Percentiles rank a stretch among this genome's conserved stretches.
phyloP scores from a whole-genome alignment of 2,888 invertebrate genomes.

The Acronicta alni region DNA sequence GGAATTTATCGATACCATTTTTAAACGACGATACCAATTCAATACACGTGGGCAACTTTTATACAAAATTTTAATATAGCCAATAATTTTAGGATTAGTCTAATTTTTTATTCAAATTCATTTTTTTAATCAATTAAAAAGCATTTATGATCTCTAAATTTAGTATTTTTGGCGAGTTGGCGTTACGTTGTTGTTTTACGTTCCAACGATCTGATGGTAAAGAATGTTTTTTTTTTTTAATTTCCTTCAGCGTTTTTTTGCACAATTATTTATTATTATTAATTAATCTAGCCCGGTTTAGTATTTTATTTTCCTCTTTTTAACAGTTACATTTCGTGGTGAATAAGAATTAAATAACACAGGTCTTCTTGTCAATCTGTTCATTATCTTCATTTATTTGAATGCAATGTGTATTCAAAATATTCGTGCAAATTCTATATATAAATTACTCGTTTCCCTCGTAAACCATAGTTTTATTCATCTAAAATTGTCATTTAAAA shows the following conservation, averaged over 20 bases:
- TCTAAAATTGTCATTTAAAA: no score
- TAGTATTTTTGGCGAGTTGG: slow-evolving; percentile 69
- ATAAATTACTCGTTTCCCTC: no score
- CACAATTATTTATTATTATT: slow-evolving; percentile 59
- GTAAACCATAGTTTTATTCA: no score
- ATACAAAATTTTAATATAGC: slow-evolving; percentile 33
- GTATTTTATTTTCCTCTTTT: slow-evolving; percentile 45
- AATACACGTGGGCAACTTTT: slow-evolving; percentile 12
- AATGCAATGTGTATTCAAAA: no score
- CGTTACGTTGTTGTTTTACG: slow-evolving; percentile 57
- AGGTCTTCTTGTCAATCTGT: no score
- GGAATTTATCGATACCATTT: slow-evolving; percentile 17
- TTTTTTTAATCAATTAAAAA: slow-evolving; percentile 1
- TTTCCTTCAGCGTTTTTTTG: slow-evolving; percentile 52
- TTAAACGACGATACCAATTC: slow-evolving; percentile 12
- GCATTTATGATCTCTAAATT: slow-evolving; percentile 65
- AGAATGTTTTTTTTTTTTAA: slow-evolving; percentile 52
- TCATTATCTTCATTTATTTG: no score
- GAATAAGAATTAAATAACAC: not conserved
- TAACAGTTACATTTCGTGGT: slow-evolving; percentile 48
- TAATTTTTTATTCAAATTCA: slow-evolving; percentile 20
- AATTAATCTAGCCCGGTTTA: slow-evolving; percentile 53
- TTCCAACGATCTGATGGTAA: slow-evolving; percentile 77
- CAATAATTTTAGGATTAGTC: slow-evolving; percentile 22
- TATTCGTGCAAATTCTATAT: no score